Evolutionary conservation across 2,113 vertebrate genomes (phyloP), one percentile per base, ranked within the genome.

Genomic region (Erinaceus europaeus): DNA sequence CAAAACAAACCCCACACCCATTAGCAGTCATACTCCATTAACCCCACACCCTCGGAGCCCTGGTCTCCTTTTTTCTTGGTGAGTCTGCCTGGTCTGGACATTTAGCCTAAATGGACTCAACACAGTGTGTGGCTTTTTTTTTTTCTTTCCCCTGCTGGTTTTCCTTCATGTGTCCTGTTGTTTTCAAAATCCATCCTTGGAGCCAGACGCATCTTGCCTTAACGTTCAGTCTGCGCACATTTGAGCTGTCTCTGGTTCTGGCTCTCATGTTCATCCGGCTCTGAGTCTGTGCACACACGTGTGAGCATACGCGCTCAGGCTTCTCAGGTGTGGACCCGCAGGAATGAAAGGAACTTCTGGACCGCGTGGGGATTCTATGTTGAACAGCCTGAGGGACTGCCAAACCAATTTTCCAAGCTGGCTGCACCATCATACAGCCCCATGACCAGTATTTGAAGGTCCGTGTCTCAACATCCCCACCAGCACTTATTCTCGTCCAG

Each of bases 371-470:
- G 9, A 40, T 80, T 50, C 44, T 32, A 5, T 40, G n/a, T 72
- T 61, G 15, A 15, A 86, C 23, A 27, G 27, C 62, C 65, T 59
- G 61, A 71, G 53, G 40, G n/a, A n/a, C 25, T 55, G 38, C 27
- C 25, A 1, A 7, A 34, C 68, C 2, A n/a, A n/a, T n/a, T n/a
- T n/a, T n/a, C n/a, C n/a, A n/a, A n/a, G n/a, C n/a, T n/a, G n/a
- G n/a, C n/a, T n/a, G 2, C 0, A 23, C 48, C 15, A 1, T 50
- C 44, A 29, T 42, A 29, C 34, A 9, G 12, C 29, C 27, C 12
- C 0, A n/a, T 32, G 50, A 48, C n/a, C 9, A 1, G 2, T 13
- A 15, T 17, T 3, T 6, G 23, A 36, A 17, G 23, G 36, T 14
- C 59, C 59, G 6, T 4, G 1, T 21, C 34, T n/a, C 44, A 4